Percentiles rank a stretch among this genome's conserved stretches.
Conservation (phyloP, 1,140 invertebrate species). For the Linepithema humile region DNA sequence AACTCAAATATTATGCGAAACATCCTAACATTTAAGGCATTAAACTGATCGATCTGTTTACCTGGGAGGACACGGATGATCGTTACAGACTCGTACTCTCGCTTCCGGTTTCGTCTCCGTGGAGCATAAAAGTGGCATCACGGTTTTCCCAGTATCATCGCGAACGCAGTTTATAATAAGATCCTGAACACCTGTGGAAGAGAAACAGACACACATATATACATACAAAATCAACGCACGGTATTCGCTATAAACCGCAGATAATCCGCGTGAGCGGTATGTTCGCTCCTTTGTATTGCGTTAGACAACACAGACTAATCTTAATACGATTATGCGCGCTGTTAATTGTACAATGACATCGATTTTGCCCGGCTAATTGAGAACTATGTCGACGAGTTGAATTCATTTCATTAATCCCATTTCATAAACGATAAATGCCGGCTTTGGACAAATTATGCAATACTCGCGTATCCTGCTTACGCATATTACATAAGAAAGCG, state of each 20-base stretch:
- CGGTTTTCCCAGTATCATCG: constrained; percentile 93
- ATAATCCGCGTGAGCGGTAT: not conserved
- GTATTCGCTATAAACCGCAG: not conserved
- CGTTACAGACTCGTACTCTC: constrained; percentile 96
- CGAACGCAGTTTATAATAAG: constrained; percentile 96
- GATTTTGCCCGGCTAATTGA: constrained; percentile 63
- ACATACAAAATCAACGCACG: not conserved
- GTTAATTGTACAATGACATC: constrained; percentile 61
- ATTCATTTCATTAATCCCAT: constrained; percentile 62
- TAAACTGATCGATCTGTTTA: constrained; percentile 68
- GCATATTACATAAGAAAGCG: not conserved
- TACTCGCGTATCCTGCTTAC: not conserved
- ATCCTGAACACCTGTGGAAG: constrained; percentile 90
- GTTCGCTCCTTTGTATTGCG: constrained; percentile 44
- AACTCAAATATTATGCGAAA: not conserved
- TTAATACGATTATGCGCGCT: constrained; percentile 34
- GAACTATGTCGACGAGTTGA: constrained; percentile 20
- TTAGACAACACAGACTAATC: constrained; percentile 32
- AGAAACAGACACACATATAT: not conserved
- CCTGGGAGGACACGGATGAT: constrained; percentile 94
- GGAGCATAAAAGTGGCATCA: constrained; percentile 93
- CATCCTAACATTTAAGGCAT: not conserved
- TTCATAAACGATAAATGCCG: constrained; percentile 46
- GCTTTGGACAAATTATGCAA: not conserved
- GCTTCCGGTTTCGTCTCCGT: constrained; percentile 93